phyloP scores from a whole-genome alignment of 2,797 vertebrate genomes.

The Protonibea diacanthus region DNA sequence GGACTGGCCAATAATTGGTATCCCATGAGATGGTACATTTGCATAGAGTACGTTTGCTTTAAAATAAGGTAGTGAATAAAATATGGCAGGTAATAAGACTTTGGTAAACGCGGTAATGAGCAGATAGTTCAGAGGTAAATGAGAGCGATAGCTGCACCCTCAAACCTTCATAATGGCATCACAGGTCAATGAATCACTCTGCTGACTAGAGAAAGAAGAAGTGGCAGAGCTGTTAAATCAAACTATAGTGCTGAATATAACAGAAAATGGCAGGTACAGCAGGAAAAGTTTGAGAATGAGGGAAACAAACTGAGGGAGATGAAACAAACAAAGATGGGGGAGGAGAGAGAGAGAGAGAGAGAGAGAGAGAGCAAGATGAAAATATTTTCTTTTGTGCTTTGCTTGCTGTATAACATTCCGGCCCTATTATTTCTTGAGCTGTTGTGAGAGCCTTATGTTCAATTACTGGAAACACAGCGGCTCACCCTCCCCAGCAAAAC shows the following conservation, averaged over 20 bases:
- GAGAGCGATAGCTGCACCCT: slow-evolving; percentile 8
- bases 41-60: background rate
- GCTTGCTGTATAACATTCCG: slow-evolving; percentile 74
- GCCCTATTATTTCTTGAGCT: slow-evolving; percentile 78
- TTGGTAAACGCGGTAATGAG: background rate
- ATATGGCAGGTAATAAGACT: background rate
- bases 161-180: slow-evolving; percentile 17
- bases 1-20: background rate
- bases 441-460: slow-evolving; percentile 82
- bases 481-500: slow-evolving; percentile 70
- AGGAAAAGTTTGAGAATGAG: slow-evolving; percentile 29
- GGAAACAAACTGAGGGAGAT: slow-evolving; percentile 38
- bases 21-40: background rate
- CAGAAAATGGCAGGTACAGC: slow-evolving; percentile 33
- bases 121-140: slow-evolving; percentile 9
- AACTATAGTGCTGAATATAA: slow-evolving; percentile 19
- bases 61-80: background rate
- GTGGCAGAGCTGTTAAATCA: slow-evolving; percentile 27
- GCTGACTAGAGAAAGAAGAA: slow-evolving; percentile 16
- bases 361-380: slow-evolving; percentile 34
- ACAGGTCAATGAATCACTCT: slow-evolving; percentile 38
- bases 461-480: slow-evolving; percentile 85
- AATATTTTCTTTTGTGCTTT: slow-evolving; percentile 71
- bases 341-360: slow-evolving; percentile 11
- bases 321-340: slow-evolving; percentile 38